These are phyloP conservation scores for Pentamera pediparva DNA, from an alignment of 53 echinoderm and acorn worm species.

Conservation along the genomic window DNA sequence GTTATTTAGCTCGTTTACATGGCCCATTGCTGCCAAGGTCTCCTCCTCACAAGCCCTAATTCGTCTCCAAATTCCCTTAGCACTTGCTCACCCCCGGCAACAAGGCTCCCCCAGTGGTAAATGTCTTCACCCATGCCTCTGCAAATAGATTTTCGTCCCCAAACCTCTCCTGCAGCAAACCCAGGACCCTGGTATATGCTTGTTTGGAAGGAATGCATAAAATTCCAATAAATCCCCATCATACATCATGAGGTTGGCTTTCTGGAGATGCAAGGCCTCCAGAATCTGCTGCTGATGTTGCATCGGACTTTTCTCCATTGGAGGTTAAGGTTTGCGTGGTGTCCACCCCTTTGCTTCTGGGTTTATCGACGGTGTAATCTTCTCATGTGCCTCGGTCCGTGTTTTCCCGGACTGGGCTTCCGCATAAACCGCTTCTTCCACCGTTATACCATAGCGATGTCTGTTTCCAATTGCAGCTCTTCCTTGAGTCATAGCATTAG, in stretches of 20 bases:
- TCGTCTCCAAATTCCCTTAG: no score
- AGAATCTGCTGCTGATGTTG: not conserved
- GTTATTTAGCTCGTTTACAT: no score
- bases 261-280: no score
- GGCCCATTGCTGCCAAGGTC: no score
- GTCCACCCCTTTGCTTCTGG: not conserved
- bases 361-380: no score
- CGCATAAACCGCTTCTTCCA: constrained; percentile 34
- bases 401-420: not conserved
- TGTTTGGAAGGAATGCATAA: constrained; percentile 5
- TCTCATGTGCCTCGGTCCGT: not conserved
- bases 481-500: constrained; percentile 21
- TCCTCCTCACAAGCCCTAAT: no score
- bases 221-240: no score
- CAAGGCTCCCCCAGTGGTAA: not conserved
- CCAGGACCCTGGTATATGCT: not conserved
- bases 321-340: not conserved
- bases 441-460: constrained; percentile 21
- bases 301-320: no score
- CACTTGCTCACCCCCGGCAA: no score
- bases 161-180: not conserved
- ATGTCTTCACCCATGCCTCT: constrained; percentile 1
- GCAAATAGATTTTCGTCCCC: not conserved
- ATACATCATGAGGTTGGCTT: no score
- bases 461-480: constrained; percentile 12